Conservation (phyloP, 2,888 invertebrate species). For the Cordilura impudica region DNA sequence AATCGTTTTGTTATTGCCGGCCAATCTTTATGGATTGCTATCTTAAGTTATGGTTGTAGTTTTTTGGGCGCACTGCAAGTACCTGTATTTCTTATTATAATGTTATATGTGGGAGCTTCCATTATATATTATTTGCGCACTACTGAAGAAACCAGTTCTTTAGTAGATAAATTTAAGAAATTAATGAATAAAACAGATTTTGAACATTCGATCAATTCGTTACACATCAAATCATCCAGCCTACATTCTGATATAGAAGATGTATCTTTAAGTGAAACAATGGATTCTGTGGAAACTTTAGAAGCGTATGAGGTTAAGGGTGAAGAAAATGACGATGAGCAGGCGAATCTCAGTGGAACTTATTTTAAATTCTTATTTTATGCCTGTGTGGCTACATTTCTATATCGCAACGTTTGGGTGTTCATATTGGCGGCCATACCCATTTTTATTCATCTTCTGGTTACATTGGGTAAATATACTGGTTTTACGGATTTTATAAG, state of each 20-base stretch:
- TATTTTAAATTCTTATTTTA: conserved; percentile 89
- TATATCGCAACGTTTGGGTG: conserved; percentile 93
- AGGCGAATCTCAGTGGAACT: conserved; percentile 81
- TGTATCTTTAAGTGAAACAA: conserved; percentile 72
- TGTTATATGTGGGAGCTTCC: conserved; percentile 79
- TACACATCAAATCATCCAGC: conserved; percentile 72
- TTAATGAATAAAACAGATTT: conserved; percentile 73
- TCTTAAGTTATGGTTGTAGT: conserved; percentile 87
- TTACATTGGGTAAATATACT: conserved; percentile 70
- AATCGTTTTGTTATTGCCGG: conserved; percentile 84
- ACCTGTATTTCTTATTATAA: conserved; percentile 84
- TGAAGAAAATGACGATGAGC: conserved; percentile 67
- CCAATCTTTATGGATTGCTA: conserved; percentile 85
- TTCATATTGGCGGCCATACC: conserved; percentile 88
- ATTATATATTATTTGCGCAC: conserved; percentile 76
- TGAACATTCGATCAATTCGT: conserved; percentile 70
- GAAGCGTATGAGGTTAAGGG: conserved; percentile 60
- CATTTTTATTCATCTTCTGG: conserved; percentile 77
- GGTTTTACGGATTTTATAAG: conserved; percentile 73
- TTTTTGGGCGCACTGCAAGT: conserved; percentile 87
- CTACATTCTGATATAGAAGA: conserved; percentile 72
- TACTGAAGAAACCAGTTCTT: conserved; percentile 68
- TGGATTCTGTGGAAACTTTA: conserved; percentile 70
- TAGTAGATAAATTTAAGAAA: conserved; percentile 70
- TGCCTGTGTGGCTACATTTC: conserved; percentile 88